Evolutionary conservation across 2,888 invertebrate genomes (phyloP).

Genomic region (Troilus luridus): DNA sequence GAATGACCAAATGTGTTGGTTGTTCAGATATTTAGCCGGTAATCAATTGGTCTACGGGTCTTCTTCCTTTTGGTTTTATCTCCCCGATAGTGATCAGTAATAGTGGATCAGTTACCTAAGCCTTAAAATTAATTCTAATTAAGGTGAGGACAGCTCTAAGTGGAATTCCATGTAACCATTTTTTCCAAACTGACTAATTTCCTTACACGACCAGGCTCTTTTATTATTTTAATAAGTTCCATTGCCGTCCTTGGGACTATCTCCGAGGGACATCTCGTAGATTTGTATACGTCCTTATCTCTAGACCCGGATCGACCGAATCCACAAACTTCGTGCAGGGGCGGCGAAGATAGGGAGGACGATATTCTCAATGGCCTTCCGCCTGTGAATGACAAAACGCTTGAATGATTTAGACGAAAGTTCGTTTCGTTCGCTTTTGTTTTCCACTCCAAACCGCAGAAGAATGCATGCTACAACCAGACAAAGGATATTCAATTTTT

Average conservation of each 20-base stretch:
- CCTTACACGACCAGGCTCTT: slow-evolving; percentile 12
- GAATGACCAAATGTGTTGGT: slow-evolving; percentile 11
- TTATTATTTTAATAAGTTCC: slow-evolving; percentile 55
- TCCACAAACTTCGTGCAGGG: not conserved
- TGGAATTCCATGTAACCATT: slow-evolving; percentile 54
- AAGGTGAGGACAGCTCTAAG: slow-evolving; percentile 48
- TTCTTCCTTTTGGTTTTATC: slow-evolving; percentile 47
- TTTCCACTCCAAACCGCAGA: too few species aligned
- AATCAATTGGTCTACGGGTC: slow-evolving; percentile 28
- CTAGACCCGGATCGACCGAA: not conserved
- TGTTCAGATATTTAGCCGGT: slow-evolving; percentile 30
- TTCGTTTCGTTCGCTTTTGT: too few species aligned
- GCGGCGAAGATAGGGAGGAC: not conserved
- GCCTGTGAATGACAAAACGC: not conserved
- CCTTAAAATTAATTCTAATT: slow-evolving; percentile 58
- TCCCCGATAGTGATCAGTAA: slow-evolving; percentile 43
- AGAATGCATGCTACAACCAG: too few species aligned
- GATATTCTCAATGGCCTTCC: not conserved
- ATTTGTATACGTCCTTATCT: slow-evolving; percentile 28
- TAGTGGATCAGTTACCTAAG: slow-evolving; percentile 52
- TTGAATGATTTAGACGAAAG: not conserved
- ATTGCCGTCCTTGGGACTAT: not conserved
- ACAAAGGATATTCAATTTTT: too few species aligned
- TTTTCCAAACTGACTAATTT: slow-evolving; percentile 55
- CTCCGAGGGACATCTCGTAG: not conserved